Percentiles rank a stretch among this genome's conserved stretches.
phyloP scores from a whole-genome alignment of 2,113 vertebrate species.

The Chloroceryle aenea region DNA sequence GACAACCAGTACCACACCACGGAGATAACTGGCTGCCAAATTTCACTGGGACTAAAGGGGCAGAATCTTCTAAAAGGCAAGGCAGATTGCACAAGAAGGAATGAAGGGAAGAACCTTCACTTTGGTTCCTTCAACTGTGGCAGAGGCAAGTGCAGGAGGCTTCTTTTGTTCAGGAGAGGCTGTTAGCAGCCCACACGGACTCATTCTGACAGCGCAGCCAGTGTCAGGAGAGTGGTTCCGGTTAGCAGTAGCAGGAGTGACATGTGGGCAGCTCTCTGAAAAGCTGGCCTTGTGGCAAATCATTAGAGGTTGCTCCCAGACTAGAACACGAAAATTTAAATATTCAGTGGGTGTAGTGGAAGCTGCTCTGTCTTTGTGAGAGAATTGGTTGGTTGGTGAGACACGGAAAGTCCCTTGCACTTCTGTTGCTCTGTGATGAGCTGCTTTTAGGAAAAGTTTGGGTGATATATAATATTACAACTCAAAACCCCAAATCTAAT shows the following conservation, averaged over 20 bases:
- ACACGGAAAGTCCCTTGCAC: neutral
- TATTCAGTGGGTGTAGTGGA: neutral
- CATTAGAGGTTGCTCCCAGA: accelerated
- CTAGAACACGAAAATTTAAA: neutral
- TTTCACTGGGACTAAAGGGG: neutral
- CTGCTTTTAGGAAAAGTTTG: neutral
- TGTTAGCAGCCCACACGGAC: neutral
- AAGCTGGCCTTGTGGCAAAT: neutral
- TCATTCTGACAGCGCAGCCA: accelerated
- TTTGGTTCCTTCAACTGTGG: neutral
- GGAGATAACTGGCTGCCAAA: neutral
- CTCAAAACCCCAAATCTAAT: neutral
- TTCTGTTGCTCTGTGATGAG: neutral
- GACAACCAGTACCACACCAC: neutral
- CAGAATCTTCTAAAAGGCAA: neutral
- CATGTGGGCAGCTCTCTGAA: neutral
- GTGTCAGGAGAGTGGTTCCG: neutral
- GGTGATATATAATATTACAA: neutral
- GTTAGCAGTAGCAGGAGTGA: accelerated
- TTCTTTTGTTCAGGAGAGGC: neutral
- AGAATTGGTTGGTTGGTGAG: neutral
- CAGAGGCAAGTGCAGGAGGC: neutral
- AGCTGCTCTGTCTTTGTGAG: neutral
- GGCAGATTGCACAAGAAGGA: neutral
- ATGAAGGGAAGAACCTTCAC: neutral